Base-by-base conservation (phyloP, 2,888 invertebrate genomes). In the Trachelus tabidus region DNA sequence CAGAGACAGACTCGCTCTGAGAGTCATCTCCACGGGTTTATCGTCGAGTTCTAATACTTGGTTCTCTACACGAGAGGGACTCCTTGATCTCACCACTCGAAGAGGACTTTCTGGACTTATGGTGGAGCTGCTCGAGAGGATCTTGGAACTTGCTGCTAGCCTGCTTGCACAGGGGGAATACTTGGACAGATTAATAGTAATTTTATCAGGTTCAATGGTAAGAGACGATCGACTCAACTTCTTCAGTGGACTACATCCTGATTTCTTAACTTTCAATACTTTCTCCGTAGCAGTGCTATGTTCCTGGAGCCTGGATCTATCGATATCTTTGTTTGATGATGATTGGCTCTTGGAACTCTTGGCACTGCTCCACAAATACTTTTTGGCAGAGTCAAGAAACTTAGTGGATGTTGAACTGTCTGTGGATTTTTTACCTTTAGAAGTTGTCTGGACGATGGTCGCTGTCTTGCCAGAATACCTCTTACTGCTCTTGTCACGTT, bases 91-190 rank as follows among this genome's bases (percentile, higher is more conserved):
- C 12, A 34, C 79, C 30, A 86, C 87, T 35, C 88, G 90, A 11
- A 90, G 77, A 4, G 91, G 91, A 35, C 91, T 91, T 12, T 91
- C 91, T 0, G 87, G 89, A 79, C 87, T 87, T 4, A 84, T 69
- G 11, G 84, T 80, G 34, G 84, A 83, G 77, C 89, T 89, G 68
- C 82, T 88, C 4, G 90, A 87, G 3, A 91, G 83, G 74, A 91
- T 91, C 78, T 91, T 91, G 12, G 91, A 90, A 77, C 91, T 89
- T 1, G 91, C 90, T 6, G 91, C 91, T 15, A 91, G 82, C 35
- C 91, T 85, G 77, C 90, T 90, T 6, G 91, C 91, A 77, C 91
- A 91, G 1, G 91, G 91, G 34, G 91, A 91, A 79, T 90, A 91
- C 81, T 91, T 91, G n/a, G 91, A 90, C 76, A 90, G 73, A 76